Base-by-base conservation (phyloP, 2,888 invertebrate species). In the Eueremaeus valkanovi region DNA sequence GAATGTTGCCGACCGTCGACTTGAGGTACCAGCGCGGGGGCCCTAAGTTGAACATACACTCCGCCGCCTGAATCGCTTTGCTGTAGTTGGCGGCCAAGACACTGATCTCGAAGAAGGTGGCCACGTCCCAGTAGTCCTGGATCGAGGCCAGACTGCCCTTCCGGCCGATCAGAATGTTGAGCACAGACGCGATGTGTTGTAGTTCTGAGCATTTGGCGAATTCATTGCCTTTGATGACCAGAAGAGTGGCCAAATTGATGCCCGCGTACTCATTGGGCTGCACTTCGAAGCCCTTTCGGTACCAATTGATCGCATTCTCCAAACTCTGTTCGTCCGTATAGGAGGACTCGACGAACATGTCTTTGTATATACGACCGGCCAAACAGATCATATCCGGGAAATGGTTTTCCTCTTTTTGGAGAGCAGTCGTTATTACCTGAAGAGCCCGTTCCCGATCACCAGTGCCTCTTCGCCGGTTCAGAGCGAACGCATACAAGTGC, bases 201-300 rank as follows among this genome's bases (percentile, higher is more conserved):
- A 95, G 84, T 83, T 95, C 95, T 82, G 91, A 91, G 45, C 92
- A 95, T 84, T 91, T 91, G 76, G 92, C 90, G 83, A 99, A 95
- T 82, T 95, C 93, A 83, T 95, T 93, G 73, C 99, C 98, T 79
- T 92, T 93, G 81, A 98, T 96, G 75, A 98, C 96, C 76, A 99
- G 86, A 55, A 99, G 86, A 0, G 99, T 99, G 49, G 98, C 98
- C 81, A 99, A 87, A 86, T 99, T 99, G 78, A 99, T 97, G 75
- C 98, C 99, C 33, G 98, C 97, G 85, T 98, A 99, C 86, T 98
- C 98, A 84, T 98, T 95, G 0, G 97, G 98, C 83, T 98, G 97
- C 68, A 96, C 92, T 84, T 97, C 95, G 83, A 99, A 99, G 72
- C 95, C 96, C 85, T 94, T 93, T 80, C 95, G 88, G 83, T 97